Percentiles rank a stretch among this genome's conserved stretches.
Evolutionary conservation across 2,888 invertebrate species (phyloP).

Genomic region (Nysson spinosus): DNA sequence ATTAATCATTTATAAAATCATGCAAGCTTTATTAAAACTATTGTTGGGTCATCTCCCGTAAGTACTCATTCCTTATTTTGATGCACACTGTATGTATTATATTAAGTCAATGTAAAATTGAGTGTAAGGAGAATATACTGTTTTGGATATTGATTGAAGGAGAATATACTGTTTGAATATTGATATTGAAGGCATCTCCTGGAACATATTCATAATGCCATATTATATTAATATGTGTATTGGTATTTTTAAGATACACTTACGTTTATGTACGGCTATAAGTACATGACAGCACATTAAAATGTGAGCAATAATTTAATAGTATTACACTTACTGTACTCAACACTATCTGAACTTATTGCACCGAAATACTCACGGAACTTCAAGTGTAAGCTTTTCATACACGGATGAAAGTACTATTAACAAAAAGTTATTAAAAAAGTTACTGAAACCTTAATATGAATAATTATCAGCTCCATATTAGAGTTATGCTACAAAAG

Average conservation of each 20-base stretch:
- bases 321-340: too few relatives aligned
- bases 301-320: background rate
- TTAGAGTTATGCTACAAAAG: background rate
- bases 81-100: conserved; percentile 34
- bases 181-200: conserved; percentile 10
- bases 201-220: conserved; percentile 1
- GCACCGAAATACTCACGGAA: background rate
- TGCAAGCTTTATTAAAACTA: too few relatives aligned
- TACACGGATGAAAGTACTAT: too few relatives aligned
- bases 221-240: background rate
- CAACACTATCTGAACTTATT: background rate
- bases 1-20: too few relatives aligned
- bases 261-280: background rate
- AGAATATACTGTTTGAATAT: conserved; percentile 13
- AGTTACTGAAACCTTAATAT: background rate
- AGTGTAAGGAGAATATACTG: conserved; percentile 23
- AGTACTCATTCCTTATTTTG: too few relatives aligned
- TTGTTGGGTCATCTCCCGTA: too few relatives aligned
- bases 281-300: background rate
- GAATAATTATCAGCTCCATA: background rate
- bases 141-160: conserved; percentile 13
- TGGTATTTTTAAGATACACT: background rate
- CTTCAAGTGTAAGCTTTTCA: background rate
- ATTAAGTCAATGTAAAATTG: conserved; percentile 53
- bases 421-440: too few relatives aligned